Conservation (phyloP, 2,113 vertebrate genomes). For the Cathartes aura region DNA sequence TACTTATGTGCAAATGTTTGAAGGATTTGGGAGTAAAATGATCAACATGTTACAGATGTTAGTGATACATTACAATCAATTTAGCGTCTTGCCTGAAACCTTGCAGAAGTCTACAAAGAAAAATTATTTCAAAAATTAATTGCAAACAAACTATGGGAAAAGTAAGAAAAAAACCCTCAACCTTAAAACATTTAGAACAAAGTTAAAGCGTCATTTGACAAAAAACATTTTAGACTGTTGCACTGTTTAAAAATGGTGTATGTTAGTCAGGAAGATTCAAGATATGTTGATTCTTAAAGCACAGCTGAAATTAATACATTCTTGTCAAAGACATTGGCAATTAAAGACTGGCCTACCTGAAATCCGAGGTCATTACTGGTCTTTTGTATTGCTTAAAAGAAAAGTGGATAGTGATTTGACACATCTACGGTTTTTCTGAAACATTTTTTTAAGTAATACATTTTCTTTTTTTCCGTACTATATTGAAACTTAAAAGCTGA, state of each 20-base stretch:
- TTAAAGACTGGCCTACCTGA: background rate
- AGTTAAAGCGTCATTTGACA: background rate
- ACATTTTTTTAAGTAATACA: background rate
- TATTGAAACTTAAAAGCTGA: background rate
- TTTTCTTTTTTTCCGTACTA: background rate
- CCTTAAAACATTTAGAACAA: background rate
- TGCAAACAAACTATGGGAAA: background rate
- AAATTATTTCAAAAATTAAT: background rate
- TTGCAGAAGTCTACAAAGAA: background rate
- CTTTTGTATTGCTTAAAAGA: background rate
- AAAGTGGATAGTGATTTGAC: background rate
- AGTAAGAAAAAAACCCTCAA: background rate
- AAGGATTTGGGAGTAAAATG: background rate
- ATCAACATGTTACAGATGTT: background rate
- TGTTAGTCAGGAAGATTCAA: background rate
- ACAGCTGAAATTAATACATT: background rate
- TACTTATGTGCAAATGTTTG: background rate
- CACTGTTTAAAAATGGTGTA: background rate
- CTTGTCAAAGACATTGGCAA: slow-evolving; percentile 2
- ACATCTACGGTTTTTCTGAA: background rate
- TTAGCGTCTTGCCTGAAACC: background rate
- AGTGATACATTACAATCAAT: background rate
- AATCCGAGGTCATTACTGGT: background rate
- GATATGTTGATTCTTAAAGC: background rate
- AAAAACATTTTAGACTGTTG: background rate